Evolutionary conservation across 2,797 vertebrate species (phyloP), one percentile per base, ranked within the genome.

Genomic region (Triplophysa yarkandensis): DNA sequence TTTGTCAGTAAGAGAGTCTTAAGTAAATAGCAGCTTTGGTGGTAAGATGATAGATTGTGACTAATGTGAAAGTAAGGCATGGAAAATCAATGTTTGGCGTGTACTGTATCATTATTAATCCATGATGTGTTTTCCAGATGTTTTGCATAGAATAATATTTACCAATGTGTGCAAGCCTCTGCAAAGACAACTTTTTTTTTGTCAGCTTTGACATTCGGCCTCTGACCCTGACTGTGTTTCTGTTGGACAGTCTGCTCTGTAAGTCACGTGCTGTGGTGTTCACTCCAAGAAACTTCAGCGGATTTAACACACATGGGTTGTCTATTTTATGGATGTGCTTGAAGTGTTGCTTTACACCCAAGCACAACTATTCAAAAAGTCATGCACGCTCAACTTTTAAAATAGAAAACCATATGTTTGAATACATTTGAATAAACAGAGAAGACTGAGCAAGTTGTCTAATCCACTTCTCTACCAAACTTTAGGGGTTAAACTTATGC

Each of bases 1-100:
- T 62, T 71, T 13, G 11, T 28, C 30, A 68, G 30, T 36, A 25
- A 62, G 44, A 76, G 34, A 50, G 60, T 60, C 70, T 70, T 61
- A 28, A 64, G 79, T 58, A 71, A 81, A 77, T 71, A 62, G 77
- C 58, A 55, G 41, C 77, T 74, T 70, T 67, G 62, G 30, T 78
- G 67, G 71, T 75, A 66, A 55, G 41, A 63, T 75, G 71, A 73
- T 75, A 71, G 67, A 43, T 71, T 73, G 71, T 61, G 58, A 65
- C 76, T 75, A 68, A 75, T 78, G 52, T 60, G 36, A 69, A 77
- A 71, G 68, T 54, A 54, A 58, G 65, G 34, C 64, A 72, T 76
- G 70, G 67, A 57, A 69, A 69, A 57, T 57, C 50, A 36, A 52
- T 52, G 46, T 32, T 67, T 52, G 46, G 14, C 14, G 65, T 67